Base-by-base conservation (phyloP, 23 tunicate genomes). In the Trididemnum nubilum region DNA sequence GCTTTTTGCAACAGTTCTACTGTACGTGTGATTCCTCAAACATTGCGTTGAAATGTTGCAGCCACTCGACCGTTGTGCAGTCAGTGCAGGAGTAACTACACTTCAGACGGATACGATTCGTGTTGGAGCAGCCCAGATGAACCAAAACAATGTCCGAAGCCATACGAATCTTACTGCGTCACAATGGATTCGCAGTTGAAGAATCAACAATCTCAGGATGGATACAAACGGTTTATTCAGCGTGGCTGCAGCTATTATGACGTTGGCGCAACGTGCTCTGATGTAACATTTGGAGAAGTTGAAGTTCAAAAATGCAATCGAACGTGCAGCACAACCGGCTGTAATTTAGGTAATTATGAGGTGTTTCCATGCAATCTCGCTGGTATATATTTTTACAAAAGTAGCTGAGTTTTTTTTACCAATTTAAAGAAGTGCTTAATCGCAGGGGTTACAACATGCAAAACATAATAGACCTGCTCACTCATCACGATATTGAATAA, bases 301-400 rank as follows among this genome's bases (percentile, higher is more conserved):
- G 32, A 38, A 38, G 58, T 73, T 21, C 30, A 38, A 39, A 73
- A 38, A 18, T 73, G 78, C 31, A 73, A 73, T 38, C 3, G 32
- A 22, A 37, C 81, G 22, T 52, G 67, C 81, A 77, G 67, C 25
- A 32, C 9, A 27, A 30, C 65, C 22, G 81, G 67, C 22, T 77
- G 81, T 32, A 57, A 77, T 54, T 77, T 77, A 29, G 67, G 79
- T 73, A 15, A 73, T 29, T 73, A 49, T n/a, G n/a, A n/a, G n/a
- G n/a, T n/a, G n/a, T n/a, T n/a, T n/a, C n/a, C n/a, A n/a, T n/a
- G n/a, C n/a, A n/a, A n/a, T n/a, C n/a, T n/a, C n/a, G n/a, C n/a
- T n/a, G n/a, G n/a, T n/a, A n/a, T n/a, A n/a, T n/a, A n/a, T n/a
- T n/a, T n/a, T n/a, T n/a, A n/a, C n/a, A n/a, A n/a, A n/a, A n/a